A percentile compares a stretch with the other conserved stretches of the same genome.
Evolutionary conservation across 1,140 invertebrate genomes (phyloP).

Genomic region (Drosophila rhopaloa): DNA sequence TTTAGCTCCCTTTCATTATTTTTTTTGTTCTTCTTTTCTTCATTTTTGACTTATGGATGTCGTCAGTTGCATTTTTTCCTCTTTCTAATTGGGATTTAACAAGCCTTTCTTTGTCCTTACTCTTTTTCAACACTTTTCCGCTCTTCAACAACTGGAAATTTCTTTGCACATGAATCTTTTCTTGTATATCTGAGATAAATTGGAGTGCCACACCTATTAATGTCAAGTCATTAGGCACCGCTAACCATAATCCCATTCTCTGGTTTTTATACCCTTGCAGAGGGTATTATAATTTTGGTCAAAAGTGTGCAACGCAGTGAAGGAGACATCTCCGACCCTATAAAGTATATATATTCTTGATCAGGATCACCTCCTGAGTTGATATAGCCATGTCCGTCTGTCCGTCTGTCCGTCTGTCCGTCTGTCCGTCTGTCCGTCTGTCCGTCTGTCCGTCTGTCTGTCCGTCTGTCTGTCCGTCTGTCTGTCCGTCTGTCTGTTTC

Average conservation of each 20-base stretch:
- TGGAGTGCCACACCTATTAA: conserved; percentile 45
- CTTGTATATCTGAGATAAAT: conserved; percentile 8
- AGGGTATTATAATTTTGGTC: too few species aligned
- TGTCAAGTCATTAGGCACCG: conserved; percentile 72
- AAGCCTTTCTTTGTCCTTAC: conserved; percentile 26
- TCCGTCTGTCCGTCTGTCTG: too few species aligned
- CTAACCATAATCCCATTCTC: conserved; percentile 58
- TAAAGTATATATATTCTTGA: too few species aligned
- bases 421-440: too few species aligned
- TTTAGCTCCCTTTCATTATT: neutral
- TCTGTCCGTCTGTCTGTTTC: too few species aligned
- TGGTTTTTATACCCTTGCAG: too few species aligned
- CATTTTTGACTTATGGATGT: conserved; percentile 28
- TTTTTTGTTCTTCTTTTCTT: neutral
- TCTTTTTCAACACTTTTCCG: neutral
- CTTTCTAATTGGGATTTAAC: conserved; percentile 43
- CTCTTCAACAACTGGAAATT: conserved; percentile 12
- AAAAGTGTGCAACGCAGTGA: too few species aligned
- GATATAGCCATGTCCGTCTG: too few species aligned
- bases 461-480: too few species aligned
- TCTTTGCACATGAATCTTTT: conserved; percentile 16
- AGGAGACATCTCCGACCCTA: too few species aligned
- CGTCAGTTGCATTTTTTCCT: conserved; percentile 18
- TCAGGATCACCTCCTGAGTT: too few species aligned
- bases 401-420: too few species aligned